phyloP scores from a whole-genome alignment of 1,140 invertebrate genomes.

The Geopemphigus sp. region DNA sequence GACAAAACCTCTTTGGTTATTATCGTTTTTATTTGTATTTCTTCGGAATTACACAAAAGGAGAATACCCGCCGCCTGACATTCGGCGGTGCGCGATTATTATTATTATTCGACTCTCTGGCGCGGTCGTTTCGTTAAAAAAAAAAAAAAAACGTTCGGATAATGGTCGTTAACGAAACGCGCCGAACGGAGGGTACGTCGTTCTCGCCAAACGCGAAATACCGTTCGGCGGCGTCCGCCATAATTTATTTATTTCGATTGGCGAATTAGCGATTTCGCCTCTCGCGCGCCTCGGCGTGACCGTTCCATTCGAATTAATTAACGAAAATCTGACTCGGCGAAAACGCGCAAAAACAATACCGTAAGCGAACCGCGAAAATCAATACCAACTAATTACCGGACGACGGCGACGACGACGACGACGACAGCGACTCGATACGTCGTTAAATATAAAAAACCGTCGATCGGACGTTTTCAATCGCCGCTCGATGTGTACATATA shows the following conservation, averaged over 20 bases:
- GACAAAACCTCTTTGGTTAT: too few relatives aligned
- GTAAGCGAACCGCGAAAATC: too few relatives aligned
- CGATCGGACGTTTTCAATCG: too few relatives aligned
- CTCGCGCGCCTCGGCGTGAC: not conserved
- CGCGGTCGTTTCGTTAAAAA: not conserved
- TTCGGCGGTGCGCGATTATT: not conserved
- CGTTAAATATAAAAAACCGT: too few relatives aligned
- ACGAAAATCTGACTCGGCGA: not conserved
- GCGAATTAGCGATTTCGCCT: not conserved
- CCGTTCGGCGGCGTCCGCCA: not conserved
- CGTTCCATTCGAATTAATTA: not conserved
- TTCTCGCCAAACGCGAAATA: not conserved
- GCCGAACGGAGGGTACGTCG: not conserved
- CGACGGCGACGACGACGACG: too few relatives aligned
- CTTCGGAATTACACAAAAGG: not conserved
- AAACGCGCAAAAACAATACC: too few relatives aligned
- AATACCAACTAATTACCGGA: too few relatives aligned
- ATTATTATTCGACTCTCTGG: constrained; percentile 2
- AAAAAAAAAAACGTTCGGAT: not conserved
- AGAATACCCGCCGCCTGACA: not conserved
- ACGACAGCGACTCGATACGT: too few relatives aligned
- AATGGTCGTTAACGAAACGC: constrained; percentile 6
- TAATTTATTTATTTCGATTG: not conserved
- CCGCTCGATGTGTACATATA: too few relatives aligned
- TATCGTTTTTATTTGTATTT: not conserved